Percentiles rank a stretch among this genome's conserved stretches.
Conservation (phyloP, 2,888 invertebrate species). For the Thecocarcelia acutangulata region DNA sequence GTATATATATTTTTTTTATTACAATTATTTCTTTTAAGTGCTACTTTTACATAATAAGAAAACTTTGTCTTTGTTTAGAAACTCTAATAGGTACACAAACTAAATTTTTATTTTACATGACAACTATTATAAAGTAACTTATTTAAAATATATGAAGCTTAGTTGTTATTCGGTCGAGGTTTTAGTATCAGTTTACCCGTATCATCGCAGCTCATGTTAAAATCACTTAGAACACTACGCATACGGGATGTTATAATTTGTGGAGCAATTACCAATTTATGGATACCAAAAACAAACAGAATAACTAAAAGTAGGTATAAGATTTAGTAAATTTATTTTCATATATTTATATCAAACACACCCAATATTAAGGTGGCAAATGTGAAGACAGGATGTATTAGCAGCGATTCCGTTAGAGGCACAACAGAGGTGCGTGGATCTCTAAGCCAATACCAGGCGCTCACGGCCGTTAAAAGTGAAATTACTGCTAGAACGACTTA, state of each 20-base stretch:
- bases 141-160: constrained; percentile 43
- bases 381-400: constrained; percentile 97
- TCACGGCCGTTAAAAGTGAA: constrained; percentile 94
- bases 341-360: constrained; percentile 81
- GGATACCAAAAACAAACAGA: constrained; percentile 95
- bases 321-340: neutral
- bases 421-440: constrained; percentile 96
- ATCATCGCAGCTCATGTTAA: constrained; percentile 99
- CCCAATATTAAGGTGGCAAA: constrained; percentile 91
- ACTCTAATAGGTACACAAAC: neutral
- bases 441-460: constrained; percentile 97
- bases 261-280: constrained; percentile 97
- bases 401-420: constrained; percentile 93
- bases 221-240: constrained; percentile 93
- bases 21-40: too few relatives aligned
- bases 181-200: constrained; percentile 97
- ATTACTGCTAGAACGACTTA: constrained; percentile 92
- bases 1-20: too few relatives aligned
- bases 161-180: constrained; percentile 86
- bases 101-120: constrained; percentile 19
- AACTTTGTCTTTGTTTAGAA: too few relatives aligned
- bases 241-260: constrained; percentile 97
- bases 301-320: constrained; percentile 84
- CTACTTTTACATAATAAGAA: neutral
- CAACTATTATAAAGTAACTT: constrained; percentile 20